phyloP scores from a whole-genome alignment of 2,888 invertebrate species.

The Papilio demoleus region DNA sequence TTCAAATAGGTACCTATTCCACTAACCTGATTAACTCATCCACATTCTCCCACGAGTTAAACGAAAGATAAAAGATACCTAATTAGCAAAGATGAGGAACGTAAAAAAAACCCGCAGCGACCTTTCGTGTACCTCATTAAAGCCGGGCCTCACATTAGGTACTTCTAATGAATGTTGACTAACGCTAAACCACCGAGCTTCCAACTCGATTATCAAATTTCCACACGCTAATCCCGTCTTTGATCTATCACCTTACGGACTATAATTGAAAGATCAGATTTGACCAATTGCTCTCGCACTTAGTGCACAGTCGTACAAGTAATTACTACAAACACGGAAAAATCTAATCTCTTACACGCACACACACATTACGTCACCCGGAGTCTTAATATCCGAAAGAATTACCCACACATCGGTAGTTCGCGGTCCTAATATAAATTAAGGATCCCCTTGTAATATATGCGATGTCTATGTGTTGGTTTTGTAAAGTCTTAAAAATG shows the following conservation, averaged over 20 bases:
- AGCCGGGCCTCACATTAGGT: constrained; percentile 59
- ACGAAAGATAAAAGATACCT: constrained; percentile 32
- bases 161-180: constrained; percentile 50
- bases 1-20: background rate
- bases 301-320: constrained; percentile 52
- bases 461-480: constrained; percentile 72
- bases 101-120: constrained; percentile 42
- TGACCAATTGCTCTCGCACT: constrained; percentile 35
- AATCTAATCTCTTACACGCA: constrained; percentile 73
- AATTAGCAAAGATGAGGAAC: constrained; percentile 39
- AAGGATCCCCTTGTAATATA: constrained; percentile 66
- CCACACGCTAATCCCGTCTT: constrained; percentile 34
- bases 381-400: constrained; percentile 55
- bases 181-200: constrained; percentile 32
- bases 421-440: constrained; percentile 66
- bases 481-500: constrained; percentile 84
- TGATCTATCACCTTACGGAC: constrained; percentile 25
- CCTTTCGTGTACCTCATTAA: constrained; percentile 61
- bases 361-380: constrained; percentile 44
- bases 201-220: constrained; percentile 21
- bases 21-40: constrained; percentile 27
- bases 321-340: constrained; percentile 80
- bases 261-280: constrained; percentile 23
- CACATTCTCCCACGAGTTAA: constrained; percentile 11
- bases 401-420: constrained; percentile 53